A percentile compares a stretch with the other conserved stretches of the same genome.
These are phyloP conservation scores for Linepithema humile DNA, from an alignment of 1,140 invertebrate species.

Conservation along the genomic window DNA sequence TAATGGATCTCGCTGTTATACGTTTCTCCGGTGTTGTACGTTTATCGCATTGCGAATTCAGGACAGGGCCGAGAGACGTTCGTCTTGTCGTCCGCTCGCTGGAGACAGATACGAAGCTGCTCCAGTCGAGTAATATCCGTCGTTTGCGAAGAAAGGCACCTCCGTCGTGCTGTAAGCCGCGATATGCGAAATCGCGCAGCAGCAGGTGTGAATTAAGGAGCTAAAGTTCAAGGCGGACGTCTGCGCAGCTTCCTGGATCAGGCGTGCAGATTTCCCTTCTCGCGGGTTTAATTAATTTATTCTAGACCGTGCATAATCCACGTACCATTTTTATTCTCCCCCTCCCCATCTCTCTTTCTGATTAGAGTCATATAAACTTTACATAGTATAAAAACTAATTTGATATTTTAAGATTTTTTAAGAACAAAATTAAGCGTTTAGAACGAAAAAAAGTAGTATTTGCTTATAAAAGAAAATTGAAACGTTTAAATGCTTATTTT, in stretches of 20 bases:
- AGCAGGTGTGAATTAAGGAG: conserved; percentile 57
- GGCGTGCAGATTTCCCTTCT: not conserved
- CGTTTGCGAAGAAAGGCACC: conserved; percentile 35
- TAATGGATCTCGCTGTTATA: conserved; percentile 23
- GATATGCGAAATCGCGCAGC: conserved; percentile 54
- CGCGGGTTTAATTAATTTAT: conserved; percentile 37
- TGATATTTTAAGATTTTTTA: no score
- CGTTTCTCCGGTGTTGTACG: conserved; percentile 3
- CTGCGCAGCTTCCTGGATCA: conserved; percentile 1
- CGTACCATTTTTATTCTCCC: not conserved
- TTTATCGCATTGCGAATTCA: conserved; percentile 60
- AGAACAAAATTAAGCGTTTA: no score
- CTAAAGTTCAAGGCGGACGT: conserved; percentile 53
- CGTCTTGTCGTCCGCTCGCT: conserved; percentile 49
- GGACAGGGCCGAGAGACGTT: conserved; percentile 41
- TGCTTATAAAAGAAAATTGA: no score
- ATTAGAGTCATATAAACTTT: no score
- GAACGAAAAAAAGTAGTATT: no score
- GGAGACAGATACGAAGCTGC: conserved; percentile 54
- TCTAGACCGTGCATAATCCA: not conserved
- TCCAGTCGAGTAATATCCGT: conserved; percentile 55
- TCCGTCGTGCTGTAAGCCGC: conserved; percentile 16
- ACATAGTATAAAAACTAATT: no score
- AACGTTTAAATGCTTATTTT: no score
- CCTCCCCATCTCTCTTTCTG: no score